Percentiles rank a stretch among this genome's conserved stretches.
Conservation (phyloP, 2,113 vertebrate species). For the Platysternon megacephalum region DNA sequence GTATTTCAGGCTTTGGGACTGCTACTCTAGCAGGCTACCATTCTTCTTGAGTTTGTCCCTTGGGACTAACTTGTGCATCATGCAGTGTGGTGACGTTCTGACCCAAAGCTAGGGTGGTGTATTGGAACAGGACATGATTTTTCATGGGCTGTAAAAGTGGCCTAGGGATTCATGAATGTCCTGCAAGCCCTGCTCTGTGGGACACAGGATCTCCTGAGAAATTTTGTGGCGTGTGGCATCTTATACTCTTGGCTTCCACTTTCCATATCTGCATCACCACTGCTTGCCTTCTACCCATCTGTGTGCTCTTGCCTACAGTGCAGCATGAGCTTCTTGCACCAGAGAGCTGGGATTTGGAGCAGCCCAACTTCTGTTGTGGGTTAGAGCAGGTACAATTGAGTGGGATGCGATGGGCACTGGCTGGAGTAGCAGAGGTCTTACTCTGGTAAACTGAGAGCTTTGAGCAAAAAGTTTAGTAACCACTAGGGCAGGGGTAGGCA, state of each 20-base stretch:
- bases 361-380: neutral
- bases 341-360: neutral
- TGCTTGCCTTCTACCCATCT: neutral
- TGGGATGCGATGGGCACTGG: neutral
- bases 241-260: neutral
- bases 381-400: neutral
- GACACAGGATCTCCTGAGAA: neutral
- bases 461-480: too few species aligned
- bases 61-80: neutral
- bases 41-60: neutral
- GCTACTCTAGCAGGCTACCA: too few species aligned
- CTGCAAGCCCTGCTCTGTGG: neutral
- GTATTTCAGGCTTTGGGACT: neutral
- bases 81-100: neutral
- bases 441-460: neutral
- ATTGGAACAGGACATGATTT: neutral
- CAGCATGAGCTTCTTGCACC: neutral
- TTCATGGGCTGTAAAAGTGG: neutral
- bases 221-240: neutral
- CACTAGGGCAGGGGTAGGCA: too few species aligned
- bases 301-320: neutral
- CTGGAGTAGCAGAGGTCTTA: neutral
- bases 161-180: neutral
- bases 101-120: neutral
- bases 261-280: neutral